Conservation (phyloP, 2,113 vertebrate species). For the Oryzias javanicus region DNA sequence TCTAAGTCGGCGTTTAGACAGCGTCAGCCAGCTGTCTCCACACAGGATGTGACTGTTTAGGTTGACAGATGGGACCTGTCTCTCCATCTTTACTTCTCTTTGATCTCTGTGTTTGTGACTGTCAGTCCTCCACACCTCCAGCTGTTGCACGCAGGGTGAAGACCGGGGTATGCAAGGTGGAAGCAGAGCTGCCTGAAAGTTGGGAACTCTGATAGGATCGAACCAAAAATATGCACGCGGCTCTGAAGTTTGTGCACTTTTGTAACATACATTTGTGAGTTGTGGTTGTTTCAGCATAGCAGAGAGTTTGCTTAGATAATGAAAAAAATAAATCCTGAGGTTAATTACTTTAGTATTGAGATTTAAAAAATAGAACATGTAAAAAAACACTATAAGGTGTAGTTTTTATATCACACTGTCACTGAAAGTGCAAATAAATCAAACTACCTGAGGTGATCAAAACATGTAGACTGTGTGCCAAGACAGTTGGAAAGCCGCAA, state of each 20-base stretch:
- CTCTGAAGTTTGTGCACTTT: no score
- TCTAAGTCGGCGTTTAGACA: conserved; percentile 1
- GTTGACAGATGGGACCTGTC: conserved; percentile 66
- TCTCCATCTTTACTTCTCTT: conserved; percentile 53
- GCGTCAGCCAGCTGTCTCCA: conserved; percentile 20
- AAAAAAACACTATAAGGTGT: not conserved
- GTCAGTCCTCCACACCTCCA: conserved; percentile 51
- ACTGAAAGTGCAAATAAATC: conserved; percentile 20
- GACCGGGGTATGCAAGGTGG: conserved; percentile 42
- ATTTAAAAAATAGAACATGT: no score
- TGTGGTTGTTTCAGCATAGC: not conserved
- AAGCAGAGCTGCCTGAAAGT: conserved; percentile 34
- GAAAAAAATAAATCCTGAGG: no score
- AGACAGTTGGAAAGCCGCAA: not conserved
- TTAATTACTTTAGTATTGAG: no score
- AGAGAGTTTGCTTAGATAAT: no score
- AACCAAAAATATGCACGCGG: not conserved
- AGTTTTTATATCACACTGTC: conserved; percentile 11
- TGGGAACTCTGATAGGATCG: conserved; percentile 6
- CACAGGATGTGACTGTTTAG: conserved; percentile 32
- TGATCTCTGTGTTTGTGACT: conserved; percentile 56
- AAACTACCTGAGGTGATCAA: not conserved
- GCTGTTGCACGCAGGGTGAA: conserved; percentile 52
- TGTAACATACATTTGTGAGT: not conserved
- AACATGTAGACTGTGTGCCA: conserved; percentile 7